Evolutionary conservation across 1,140 invertebrate species (phyloP), one percentile per base, ranked within the genome.

Genomic region (Drosophila orena): DNA sequence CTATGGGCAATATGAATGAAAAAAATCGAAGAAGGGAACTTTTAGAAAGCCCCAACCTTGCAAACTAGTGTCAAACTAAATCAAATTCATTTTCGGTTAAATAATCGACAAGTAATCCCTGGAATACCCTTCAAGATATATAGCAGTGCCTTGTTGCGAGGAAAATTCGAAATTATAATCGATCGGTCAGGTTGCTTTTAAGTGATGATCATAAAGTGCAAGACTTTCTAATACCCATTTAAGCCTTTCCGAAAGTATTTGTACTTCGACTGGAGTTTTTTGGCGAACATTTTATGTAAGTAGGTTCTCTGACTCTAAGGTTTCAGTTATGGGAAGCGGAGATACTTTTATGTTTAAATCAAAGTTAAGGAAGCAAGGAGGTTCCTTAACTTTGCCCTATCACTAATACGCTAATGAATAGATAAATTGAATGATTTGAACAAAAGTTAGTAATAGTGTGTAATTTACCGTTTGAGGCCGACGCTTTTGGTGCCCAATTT

Each of bases 401-500:
- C 22, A 24, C 24, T 6, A 27, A 27, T 6, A 27, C 24, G 6
- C 6, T 27, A 6, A 6, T 27, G 1, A 1, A 27, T 27, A 27
- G 6, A 27, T 27, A 27, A 27, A 27, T 7, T 27, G 24, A 27
- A 27, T 27, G 6, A 6, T 6, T 27, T 27, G 24, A 27, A 6
- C 6, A 27, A 27, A 6, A 8, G 30, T 7, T 4, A 44, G 42
- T 20, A 20, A 11, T 44, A 22, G 15, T 4, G 4, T 3, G 3
- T 6, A 22, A 62, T 58, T 12, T 50, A 90, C 90, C 85, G 81
- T 49, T 90, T 88, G 35, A 90, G 83, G 12, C 86, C 90, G 54
- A 91, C 88, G 69, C 83, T 84, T 72, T 89, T 89, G 44, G 85
- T 80, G 65, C 84, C 84, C 50, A 89, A 40, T 53, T 91, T 91